Base-by-base conservation (phyloP, 1,140 invertebrate genomes). In the Matsumurasca onukii region DNA sequence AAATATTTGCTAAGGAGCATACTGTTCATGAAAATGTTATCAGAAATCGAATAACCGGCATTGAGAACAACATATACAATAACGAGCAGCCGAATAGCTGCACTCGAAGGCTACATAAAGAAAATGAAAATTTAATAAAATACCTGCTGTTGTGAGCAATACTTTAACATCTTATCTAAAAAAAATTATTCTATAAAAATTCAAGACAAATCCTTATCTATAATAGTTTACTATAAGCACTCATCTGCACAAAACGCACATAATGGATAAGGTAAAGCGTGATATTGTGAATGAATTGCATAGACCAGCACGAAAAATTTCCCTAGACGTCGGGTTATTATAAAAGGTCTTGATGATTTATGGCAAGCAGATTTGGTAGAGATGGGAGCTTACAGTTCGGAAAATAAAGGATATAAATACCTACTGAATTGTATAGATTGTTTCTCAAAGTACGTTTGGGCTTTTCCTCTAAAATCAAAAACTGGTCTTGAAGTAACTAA, bases 361-460 rank as follows among this genome's bases (percentile, higher is more conserved):
- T 68, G 52, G 68, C 73, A 75, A 66, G 34, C 55, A 12, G 73
- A 75, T 73, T 68, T 75, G 22, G 67, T 67, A 15, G 68, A 75
- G 48, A 66, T 75, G 31, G 49, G 39, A n/a, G 24, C 20, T 45
- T 69, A 72, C 55, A n/a, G 17, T 62, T 69, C 66, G 71, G 29
- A 73, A 24, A 81, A 82, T 71, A 69, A 75, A 63, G 70, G 71
- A 13, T 71, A 71, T 69, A 76, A 76, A 48, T 81, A 79, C 73
- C 72, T 82, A 51, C 71, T 82, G 63, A 76, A 73, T 22, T 73
- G 77, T 24, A 80, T 81, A 70, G 78, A 83, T 75, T 72, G 77
- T 24, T 80, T 81, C 73, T 76, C 29, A 3, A 66, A 20, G 30
- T 66, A 39, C n/a, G 39, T 31, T 1, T 45, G 24, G 24, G 1